These are phyloP conservation scores for Polyodon spathula DNA, from an alignment of 2,113 vertebrate species.

Conservation along the genomic window DNA sequence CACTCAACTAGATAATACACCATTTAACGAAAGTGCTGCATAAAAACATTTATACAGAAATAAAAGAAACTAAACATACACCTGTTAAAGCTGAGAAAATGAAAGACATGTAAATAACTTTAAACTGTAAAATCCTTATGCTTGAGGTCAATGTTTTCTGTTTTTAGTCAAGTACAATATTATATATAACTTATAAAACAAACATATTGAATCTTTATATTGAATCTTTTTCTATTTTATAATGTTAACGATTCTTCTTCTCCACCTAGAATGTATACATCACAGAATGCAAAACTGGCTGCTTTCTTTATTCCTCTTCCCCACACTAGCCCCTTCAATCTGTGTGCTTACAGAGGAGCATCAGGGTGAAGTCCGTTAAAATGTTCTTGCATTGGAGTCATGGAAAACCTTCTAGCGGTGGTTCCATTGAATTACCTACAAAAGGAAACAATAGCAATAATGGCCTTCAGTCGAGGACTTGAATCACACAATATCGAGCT, in stretches of 20 bases:
- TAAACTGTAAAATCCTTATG: no score
- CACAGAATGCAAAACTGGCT: background rate
- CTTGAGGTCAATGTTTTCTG: no score
- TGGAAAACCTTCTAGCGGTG: background rate
- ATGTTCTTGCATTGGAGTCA: background rate
- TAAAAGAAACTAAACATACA: no score
- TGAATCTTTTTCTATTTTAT: no score
- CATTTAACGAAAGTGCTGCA: no score
- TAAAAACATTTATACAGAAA: no score
- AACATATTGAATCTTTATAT: no score
- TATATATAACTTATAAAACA: no score
- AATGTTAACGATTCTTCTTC: background rate
- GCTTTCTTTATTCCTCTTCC: background rate
- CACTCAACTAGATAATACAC: no score
- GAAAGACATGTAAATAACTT: no score
- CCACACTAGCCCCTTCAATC: background rate
- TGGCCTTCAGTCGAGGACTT: background rate
- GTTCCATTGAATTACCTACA: background rate
- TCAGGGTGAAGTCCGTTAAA: background rate
- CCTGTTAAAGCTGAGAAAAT: no score
- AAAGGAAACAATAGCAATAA: constrained; percentile 6
- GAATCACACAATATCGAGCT: background rate
- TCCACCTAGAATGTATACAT: background rate
- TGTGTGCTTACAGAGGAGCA: background rate
- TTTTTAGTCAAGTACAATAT: no score